Percentiles rank a stretch among this genome's conserved stretches.
These are phyloP conservation scores for Belonocnema kinseyi DNA, from an alignment of 1,140 invertebrate species.

Conservation along the genomic window DNA sequence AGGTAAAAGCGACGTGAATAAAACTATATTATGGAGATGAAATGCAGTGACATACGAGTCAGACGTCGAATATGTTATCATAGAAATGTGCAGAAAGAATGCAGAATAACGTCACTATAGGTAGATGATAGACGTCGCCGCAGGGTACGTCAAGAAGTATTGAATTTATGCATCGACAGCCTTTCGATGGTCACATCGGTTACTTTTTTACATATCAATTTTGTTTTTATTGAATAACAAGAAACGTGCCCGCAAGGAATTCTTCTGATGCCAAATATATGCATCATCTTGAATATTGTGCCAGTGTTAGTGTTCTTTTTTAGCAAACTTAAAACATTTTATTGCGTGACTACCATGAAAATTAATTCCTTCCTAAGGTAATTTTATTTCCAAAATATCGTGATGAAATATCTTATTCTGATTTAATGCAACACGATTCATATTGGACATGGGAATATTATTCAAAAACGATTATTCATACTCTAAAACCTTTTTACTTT, in stretches of 20 bases:
- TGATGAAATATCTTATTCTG: too few species aligned
- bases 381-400: too few species aligned
- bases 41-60: slow-evolving; percentile 26
- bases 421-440: too few species aligned
- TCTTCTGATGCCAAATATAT: neutral
- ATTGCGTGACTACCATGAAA: too few species aligned
- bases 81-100: slow-evolving; percentile 23
- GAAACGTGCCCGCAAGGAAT: neutral
- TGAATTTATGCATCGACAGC: slow-evolving; percentile 29
- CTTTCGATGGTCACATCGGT: slow-evolving; percentile 7
- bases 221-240: slow-evolving; percentile 21
- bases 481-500: too few species aligned
- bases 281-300: neutral
- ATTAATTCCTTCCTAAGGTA: too few species aligned
- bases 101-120: slow-evolving; percentile 18
- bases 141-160: slow-evolving; percentile 29
- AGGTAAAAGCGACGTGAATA: neutral
- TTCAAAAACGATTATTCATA: too few species aligned
- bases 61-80: slow-evolving; percentile 23
- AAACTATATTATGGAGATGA: slow-evolving; percentile 18
- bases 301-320: too few species aligned
- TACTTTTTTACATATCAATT: slow-evolving; percentile 14
- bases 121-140: slow-evolving; percentile 30
- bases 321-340: too few species aligned
- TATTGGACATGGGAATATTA: too few species aligned